phyloP scores from a whole-genome alignment of 2,113 vertebrate genomes.

The Phodopus roborovskii region DNA sequence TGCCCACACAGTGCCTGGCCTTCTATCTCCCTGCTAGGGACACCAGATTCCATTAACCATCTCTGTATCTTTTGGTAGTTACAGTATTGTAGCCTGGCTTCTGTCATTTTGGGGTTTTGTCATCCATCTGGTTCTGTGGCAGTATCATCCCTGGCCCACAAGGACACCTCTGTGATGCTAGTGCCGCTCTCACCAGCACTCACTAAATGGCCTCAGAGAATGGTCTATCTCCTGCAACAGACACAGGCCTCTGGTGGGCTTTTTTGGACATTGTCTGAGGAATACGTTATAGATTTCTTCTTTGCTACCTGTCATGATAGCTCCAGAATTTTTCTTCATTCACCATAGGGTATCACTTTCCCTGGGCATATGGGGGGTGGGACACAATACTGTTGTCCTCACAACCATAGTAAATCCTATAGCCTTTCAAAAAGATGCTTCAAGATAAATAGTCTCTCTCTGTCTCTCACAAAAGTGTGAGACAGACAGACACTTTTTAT shows the following conservation, averaged over 20 bases:
- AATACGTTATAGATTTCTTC: neutral
- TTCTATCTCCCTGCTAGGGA: neutral
- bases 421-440: neutral
- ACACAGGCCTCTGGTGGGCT: neutral
- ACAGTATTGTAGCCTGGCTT: neutral
- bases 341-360: neutral
- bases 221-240: neutral
- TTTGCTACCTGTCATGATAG: neutral
- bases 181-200: neutral
- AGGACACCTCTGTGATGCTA: neutral
- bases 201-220: neutral
- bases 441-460: neutral
- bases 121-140: neutral
- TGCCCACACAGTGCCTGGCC: neutral
- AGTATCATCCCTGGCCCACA: neutral
- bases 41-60: neutral
- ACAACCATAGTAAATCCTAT: neutral
- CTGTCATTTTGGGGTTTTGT: neutral
- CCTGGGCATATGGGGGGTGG: neutral
- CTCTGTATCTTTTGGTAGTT: neutral
- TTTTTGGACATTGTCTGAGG: neutral
- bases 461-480: neutral
- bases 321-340: neutral
- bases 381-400: neutral
- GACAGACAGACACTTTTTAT: no score